phyloP scores from a whole-genome alignment of 2,113 vertebrate species.

The Equus quagga region DNA sequence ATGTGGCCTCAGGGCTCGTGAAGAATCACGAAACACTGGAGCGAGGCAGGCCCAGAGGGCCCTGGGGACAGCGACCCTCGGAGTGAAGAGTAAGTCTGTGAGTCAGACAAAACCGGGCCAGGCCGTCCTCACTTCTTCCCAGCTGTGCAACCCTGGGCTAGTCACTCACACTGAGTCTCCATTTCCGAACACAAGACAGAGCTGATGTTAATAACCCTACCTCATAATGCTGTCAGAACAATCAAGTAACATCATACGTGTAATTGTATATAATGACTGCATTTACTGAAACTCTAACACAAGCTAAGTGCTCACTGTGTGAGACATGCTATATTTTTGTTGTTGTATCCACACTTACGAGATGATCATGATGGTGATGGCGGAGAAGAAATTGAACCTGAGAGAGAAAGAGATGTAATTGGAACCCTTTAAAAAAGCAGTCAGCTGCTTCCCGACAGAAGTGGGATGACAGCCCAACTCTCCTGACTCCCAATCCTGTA shows the following conservation, averaged over 20 bases:
- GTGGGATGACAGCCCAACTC: neutral
- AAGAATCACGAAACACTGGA: accelerated
- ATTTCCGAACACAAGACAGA: neutral
- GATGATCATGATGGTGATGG: accelerated
- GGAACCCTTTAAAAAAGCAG: neutral
- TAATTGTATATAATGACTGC: accelerated
- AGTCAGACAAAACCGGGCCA: accelerated
- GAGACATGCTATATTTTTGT: neutral
- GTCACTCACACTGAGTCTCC: neutral
- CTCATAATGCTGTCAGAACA: accelerated
- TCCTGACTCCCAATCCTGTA: neutral
- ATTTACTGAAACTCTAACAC: accelerated
- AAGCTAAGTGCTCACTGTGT: accelerated
- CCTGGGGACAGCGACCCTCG: accelerated
- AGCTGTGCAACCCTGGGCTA: accelerated
- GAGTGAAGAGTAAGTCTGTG: neutral
- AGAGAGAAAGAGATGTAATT: accelerated
- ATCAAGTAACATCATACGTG: accelerated
- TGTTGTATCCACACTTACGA: accelerated
- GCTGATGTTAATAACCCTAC: too few relatives aligned
- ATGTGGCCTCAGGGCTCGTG: accelerated
- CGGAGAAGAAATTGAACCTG: neutral
- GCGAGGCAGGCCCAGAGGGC: neutral
- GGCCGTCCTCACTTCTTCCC: neutral
- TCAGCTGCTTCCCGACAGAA: neutral